Base-by-base conservation (phyloP, 2,888 invertebrate species). In the Carterocephalus palaemon region DNA sequence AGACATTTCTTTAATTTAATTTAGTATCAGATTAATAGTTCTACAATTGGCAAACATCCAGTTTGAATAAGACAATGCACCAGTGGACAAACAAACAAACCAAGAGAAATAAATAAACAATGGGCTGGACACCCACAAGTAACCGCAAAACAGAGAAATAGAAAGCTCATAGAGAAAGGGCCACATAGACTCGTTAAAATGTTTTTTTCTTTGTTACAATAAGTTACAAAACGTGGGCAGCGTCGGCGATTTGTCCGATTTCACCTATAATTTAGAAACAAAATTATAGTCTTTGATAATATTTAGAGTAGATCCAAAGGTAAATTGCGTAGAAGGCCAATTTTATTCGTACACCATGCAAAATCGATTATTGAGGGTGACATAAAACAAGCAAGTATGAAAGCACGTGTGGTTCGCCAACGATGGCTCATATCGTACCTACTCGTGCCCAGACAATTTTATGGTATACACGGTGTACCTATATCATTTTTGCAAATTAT, bases 141-240 rank as follows among this genome's bases (percentile, higher is more conserved):
- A 57, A 58, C 57, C 51, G 49, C 55, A 62, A 60, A 65, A 61
- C 50, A 57, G 54, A 64, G 65, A 66, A 70, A 63, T 69, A 72
- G 70, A 75, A 78, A 75, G 73, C 62, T 60, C 52, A 60, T 49
- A 67, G 71, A 72, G 74, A 77, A 75, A 74, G 75, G 75, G 73
- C 68, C 52, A 52, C 49, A 57, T 59, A 51, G 56, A 61, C 61
- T 59, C 54, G 53, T 55, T 60, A 52, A 52, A 57, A 60, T 57
- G 8, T 3, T 66, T 69, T 72, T 68, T 68, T 64, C 61, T 66
- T 67, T 62, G 67, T 63, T 63, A 67, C 68, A 70, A 68, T 72
- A 68, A 68, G 60, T 68, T 67, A 69, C 63, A 67, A 64, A 69
- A 70, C 64, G 66, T 67, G 62, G 59, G 42, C 33, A 52, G 51